Conservation (phyloP, 2,113 vertebrate species). For the Zootoca vivipara region DNA sequence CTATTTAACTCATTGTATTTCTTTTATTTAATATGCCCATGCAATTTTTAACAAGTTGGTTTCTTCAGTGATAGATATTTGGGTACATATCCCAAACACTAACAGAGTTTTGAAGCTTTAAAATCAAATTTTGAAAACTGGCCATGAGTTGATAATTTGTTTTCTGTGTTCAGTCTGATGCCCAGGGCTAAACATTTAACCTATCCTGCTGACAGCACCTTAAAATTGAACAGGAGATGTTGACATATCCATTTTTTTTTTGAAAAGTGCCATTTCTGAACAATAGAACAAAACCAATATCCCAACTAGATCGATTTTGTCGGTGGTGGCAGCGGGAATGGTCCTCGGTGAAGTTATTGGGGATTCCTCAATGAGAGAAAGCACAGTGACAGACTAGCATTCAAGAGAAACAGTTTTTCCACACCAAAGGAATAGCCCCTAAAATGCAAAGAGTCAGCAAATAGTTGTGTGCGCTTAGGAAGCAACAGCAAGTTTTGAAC, state of each 20-base stretch:
- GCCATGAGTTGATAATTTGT: not conserved
- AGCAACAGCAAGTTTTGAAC: not conserved
- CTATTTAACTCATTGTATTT: not conserved
- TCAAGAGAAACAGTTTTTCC: not conserved
- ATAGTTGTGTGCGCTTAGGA: not conserved
- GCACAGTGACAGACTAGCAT: not conserved
- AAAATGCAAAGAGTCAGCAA: not conserved
- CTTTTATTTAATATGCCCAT: not conserved
- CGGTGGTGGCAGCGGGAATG: too few relatives aligned
- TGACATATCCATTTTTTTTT: not conserved
- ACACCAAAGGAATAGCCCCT: not conserved
- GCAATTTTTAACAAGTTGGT: not conserved
- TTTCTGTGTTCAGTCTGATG: not conserved
- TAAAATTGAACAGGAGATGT: not conserved
- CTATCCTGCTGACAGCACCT: not conserved
- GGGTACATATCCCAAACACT: not conserved
- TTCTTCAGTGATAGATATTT: not conserved
- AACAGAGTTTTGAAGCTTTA: not conserved
- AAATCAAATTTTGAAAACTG: not conserved
- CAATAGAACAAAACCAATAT: not conserved
- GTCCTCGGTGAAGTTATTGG: not conserved
- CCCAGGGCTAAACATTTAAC: not conserved
- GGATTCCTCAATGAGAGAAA: not conserved
- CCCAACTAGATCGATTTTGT: constrained; percentile 1
- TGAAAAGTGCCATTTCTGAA: not conserved